Evolutionary conservation across 2,113 vertebrate genomes (phyloP).

Genomic region (Grallaria varia): DNA sequence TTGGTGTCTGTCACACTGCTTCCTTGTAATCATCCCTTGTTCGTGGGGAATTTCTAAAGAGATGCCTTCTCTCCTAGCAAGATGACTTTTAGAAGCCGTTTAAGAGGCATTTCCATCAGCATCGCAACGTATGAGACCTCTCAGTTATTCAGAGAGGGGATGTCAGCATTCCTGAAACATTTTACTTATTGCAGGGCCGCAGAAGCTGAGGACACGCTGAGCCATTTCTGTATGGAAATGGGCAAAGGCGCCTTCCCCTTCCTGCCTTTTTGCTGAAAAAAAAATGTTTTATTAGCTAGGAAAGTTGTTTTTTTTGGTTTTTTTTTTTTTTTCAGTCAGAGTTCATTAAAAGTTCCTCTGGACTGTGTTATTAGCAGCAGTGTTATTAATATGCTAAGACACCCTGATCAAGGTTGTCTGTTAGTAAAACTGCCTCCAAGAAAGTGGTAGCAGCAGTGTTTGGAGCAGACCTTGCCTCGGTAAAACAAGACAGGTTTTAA

Average conservation of each 20-base stretch:
- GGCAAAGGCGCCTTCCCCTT: background rate
- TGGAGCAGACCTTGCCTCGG: background rate
- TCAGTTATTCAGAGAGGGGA: constrained; percentile 6
- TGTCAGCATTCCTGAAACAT: constrained; percentile 24
- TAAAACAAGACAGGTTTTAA: background rate
- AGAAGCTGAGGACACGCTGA: background rate
- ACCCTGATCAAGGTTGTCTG: background rate
- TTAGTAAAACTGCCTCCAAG: background rate
- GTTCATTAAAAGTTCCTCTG: constrained; percentile 50
- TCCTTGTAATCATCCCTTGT: constrained; percentile 77
- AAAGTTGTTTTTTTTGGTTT: background rate
- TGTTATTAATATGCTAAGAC: constrained; percentile 7
- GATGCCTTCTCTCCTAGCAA: constrained; percentile 69
- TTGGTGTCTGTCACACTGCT: constrained; percentile 73
- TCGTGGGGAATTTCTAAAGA: constrained; percentile 76
- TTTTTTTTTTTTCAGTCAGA: background rate
- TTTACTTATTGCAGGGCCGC: constrained; percentile 2
- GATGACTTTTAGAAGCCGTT: constrained; percentile 62
- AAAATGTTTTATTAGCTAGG: background rate
- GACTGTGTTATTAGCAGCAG: background rate
- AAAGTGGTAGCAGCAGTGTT: background rate
- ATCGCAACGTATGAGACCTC: constrained; percentile 28
- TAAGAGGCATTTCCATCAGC: constrained; percentile 57
- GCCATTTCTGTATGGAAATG: background rate
- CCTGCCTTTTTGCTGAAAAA: background rate